Evolutionary conservation across 2,797 vertebrate genomes (phyloP), one percentile per base, ranked within the genome.

Genomic region (Danio kyathit): DNA sequence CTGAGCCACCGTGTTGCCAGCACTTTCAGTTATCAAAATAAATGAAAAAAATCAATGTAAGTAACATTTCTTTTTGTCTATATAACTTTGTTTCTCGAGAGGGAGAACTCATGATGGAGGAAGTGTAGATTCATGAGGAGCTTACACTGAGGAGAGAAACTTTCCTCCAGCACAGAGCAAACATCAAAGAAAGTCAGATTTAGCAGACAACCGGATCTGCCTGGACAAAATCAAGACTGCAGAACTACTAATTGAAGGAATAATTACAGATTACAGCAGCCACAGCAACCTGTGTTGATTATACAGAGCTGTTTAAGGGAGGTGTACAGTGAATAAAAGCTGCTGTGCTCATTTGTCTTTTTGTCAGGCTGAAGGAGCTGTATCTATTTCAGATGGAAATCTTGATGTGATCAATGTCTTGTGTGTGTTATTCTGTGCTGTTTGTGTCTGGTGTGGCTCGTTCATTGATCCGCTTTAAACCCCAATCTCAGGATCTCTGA

Each of bases 401-500:
- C 63, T 66, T 29, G 13, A 44, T 76, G 13, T 56, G 12, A 76
- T 66, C 63, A 29, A 44, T 76, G 38, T 29, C 13, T 76, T 44
- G n/a, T 65, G 61, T 29, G n/a, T 46, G 65, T 65, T 44, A n/a
- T 29, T 29, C 29, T 29, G 29, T 29, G 29, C 29, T 29, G 29
- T 29, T 29, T 29, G 29, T 29, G 29, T 29, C 29, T 29, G 29
- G 29, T 29, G 29, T 65, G 38, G 44, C 29, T 43, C 29, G 16
- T 65, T 4, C 38, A 76, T 76, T 65, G 74, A 76, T 76, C 48
- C 0, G 6, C 49, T 76, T 44, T 71, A 54, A 65, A 65, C 49
- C n/a, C 43, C 59, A 64, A 63, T 75, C 61, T 40, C 5, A 5
- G 54, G 61, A 76, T 54, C 74, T 76, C 48, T 43, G 60, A 76